Evolutionary conservation across 1,140 invertebrate species (phyloP), one percentile per base, ranked within the genome.

Genomic region (Akabosia matsudoensis): DNA sequence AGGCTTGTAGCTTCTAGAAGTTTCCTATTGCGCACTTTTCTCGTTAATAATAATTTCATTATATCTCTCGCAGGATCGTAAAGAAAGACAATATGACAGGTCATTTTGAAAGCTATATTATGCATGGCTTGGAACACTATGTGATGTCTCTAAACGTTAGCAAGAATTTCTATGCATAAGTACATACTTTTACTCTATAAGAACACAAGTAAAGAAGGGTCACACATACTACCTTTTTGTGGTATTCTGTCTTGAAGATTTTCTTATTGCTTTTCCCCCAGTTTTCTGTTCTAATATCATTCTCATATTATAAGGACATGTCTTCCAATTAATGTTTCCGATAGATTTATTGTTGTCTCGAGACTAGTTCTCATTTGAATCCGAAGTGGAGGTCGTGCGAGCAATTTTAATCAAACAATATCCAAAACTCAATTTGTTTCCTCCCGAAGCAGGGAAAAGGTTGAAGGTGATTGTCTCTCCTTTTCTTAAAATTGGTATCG

Each of bases 381-480:
- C 72, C 67, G 73, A 75, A 75, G 14, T 7, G 24, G 67, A 73
- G 54, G 56, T 79, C 76, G 74, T 79, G 79, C 75, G 56, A 64
- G 56, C 70, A 77, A 75, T 79, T 79, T 79, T 79, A 79, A 79
- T 77, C 74, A 76, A 77, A 77, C 74, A 75, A 31, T 64, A 77
- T 33, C 70, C 73, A 54, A 79, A 79, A 77, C 76, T 79, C 79
- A 77, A 79, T 79, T 79, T 79, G 79, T 76, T 33, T 33, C 33
- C 37, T 7, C 18, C 7, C 18, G 37, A 45, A 18, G 7, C 7
- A 45, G 37, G 18, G 7, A 45, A 45, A 45, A 45, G 37, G 37
- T 45, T 45, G 37, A 45, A 45, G 37, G 37, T 45, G 37, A n/a
- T 45, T 45, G 7, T 45, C 18, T 45, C 37, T 45, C 18, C 7